Evolutionary conservation across 1,140 invertebrate species (phyloP).

Genomic region (Pogonognathellus flavescens): DNA sequence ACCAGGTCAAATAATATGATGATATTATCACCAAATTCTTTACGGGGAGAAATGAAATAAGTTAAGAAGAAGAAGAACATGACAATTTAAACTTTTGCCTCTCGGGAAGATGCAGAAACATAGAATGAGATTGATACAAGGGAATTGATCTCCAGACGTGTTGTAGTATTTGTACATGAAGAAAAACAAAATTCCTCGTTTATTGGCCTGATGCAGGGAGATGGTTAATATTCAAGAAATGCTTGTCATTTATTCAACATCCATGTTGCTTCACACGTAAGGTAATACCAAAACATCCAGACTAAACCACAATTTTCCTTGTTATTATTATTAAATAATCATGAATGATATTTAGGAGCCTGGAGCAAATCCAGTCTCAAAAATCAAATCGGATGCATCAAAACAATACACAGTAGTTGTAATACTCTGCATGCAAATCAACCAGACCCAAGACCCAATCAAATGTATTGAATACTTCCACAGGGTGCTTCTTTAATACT

Average conservation of each 20-base stretch:
- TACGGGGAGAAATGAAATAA: too few species aligned
- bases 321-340: slow-evolving; percentile 44
- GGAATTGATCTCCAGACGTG: too few species aligned
- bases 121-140: too few species aligned
- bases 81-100: too few species aligned
- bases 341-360: slow-evolving; percentile 39
- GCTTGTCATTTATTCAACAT: background rate
- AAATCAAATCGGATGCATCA: slow-evolving; percentile 6
- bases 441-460: too few species aligned
- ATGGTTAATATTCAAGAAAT: slow-evolving; percentile 3
- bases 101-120: too few species aligned
- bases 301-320: slow-evolving; percentile 21
- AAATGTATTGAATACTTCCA: too few species aligned
- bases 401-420: background rate
- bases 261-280: slow-evolving; percentile 3
- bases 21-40: too few species aligned
- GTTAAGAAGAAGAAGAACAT: too few species aligned
- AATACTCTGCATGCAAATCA: background rate
- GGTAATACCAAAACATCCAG: background rate
- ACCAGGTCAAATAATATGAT: too few species aligned
- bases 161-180: background rate
- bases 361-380: slow-evolving; percentile 18
- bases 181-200: background rate
- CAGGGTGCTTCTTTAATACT: too few species aligned
- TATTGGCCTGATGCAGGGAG: background rate